These are phyloP conservation scores for Drosophila monieri DNA, from an alignment of 2,888 invertebrate species.

Conservation along the genomic window DNA sequence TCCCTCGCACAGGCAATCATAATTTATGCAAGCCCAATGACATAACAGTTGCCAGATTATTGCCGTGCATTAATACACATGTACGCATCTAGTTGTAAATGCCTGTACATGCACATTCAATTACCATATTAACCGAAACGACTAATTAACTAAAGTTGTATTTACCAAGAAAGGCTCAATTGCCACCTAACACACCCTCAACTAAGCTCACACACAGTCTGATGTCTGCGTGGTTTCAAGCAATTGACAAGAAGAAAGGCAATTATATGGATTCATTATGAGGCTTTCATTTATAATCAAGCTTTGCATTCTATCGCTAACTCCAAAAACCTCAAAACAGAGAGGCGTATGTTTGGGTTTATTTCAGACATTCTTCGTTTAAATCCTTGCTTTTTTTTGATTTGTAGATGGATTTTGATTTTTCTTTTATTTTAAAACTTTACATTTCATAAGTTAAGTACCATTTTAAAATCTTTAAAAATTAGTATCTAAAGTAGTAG, in stretches of 20 bases:
- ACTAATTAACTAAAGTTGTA: slow-evolving; percentile 38
- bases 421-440: too few relatives aligned
- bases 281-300: slow-evolving; percentile 16
- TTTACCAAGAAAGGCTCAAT: slow-evolving; percentile 22
- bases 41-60: slow-evolving; percentile 44
- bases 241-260: slow-evolving; percentile 8
- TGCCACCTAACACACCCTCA: neutral
- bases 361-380: neutral
- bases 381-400: neutral
- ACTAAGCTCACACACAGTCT: neutral
- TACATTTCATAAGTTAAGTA: too few relatives aligned
- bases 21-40: slow-evolving; percentile 38
- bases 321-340: neutral
- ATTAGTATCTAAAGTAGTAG: too few relatives aligned
- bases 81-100: slow-evolving; percentile 16
- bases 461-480: too few relatives aligned
- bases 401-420: neutral
- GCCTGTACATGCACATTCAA: slow-evolving; percentile 39
- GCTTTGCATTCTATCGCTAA: neutral
- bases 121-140: slow-evolving; percentile 43
- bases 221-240: neutral
- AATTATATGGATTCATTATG: slow-evolving; percentile 13
- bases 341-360: neutral
- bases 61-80: slow-evolving; percentile 24
- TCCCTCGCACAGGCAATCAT: slow-evolving; percentile 19